A percentile compares a stretch with the other conserved stretches of the same genome.
phyloP scores from a whole-genome alignment of 1,140 invertebrate species.

The Onthophagus taurus region DNA sequence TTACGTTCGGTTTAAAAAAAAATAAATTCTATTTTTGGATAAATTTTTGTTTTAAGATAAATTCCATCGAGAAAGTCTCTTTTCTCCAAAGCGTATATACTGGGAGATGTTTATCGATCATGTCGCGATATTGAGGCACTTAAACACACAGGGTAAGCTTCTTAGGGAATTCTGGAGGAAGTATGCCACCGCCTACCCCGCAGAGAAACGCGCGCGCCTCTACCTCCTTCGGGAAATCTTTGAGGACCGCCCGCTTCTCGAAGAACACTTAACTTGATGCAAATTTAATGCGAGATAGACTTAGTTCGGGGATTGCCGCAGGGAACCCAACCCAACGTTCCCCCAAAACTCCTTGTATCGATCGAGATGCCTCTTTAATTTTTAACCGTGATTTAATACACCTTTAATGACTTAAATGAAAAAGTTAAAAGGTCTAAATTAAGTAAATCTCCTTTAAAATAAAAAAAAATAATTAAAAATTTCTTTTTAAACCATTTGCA shows the following conservation, averaged over 20 bases:
- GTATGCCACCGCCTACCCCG: slow-evolving; percentile 31
- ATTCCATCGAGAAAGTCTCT: too few relatives aligned
- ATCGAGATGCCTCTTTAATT: slow-evolving; percentile 16
- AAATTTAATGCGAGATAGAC: slow-evolving; percentile 35
- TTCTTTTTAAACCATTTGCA: too few relatives aligned
- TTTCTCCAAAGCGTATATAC: too few relatives aligned
- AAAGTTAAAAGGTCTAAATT: too few relatives aligned
- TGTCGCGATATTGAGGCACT: slow-evolving; percentile 34
- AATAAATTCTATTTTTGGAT: too few relatives aligned
- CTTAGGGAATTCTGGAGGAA: slow-evolving; percentile 36
- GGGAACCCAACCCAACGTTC: slow-evolving; percentile 15
- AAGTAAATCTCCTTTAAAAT: too few relatives aligned
- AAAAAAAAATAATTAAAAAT: too few relatives aligned
- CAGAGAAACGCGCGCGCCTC: too few relatives aligned
- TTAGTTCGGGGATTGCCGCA: slow-evolving; percentile 28
- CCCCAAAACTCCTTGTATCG: background rate
- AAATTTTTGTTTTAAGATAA: too few relatives aligned
- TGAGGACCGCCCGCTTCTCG: slow-evolving; percentile 20
- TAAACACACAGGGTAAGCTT: slow-evolving; percentile 31
- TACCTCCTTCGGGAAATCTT: slow-evolving; percentile 28
- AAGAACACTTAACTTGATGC: slow-evolving; percentile 34
- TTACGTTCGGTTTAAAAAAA: too few relatives aligned
- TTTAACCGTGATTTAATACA: slow-evolving; percentile 22
- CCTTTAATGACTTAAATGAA: slow-evolving; percentile 14
- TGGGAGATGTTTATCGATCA: slow-evolving; percentile 30